phyloP scores from a whole-genome alignment of 2,888 invertebrate species.

The Lucinisca nassula region DNA sequence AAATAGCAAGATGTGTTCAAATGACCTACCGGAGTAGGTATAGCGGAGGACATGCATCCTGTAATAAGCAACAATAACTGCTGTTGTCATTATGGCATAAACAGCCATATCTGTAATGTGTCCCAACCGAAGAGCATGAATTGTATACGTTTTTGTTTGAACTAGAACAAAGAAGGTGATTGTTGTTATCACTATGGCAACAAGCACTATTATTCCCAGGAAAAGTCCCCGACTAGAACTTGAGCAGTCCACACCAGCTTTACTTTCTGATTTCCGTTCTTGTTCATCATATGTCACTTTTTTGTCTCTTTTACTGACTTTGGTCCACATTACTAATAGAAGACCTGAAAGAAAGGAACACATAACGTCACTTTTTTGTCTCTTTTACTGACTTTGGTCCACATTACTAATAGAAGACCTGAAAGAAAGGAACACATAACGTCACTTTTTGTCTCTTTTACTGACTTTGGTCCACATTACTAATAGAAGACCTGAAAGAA shows the following conservation, averaged over 20 bases:
- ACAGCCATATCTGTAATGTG: slow-evolving; percentile 96
- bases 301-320: slow-evolving; percentile 89
- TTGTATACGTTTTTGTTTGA: slow-evolving; percentile 91
- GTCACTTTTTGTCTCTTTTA: too few species aligned
- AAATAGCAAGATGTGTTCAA: slow-evolving; percentile 91
- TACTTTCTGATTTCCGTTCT: not conserved
- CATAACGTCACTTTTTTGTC: too few species aligned
- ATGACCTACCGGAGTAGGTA: slow-evolving; percentile 53
- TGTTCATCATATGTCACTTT: not conserved
- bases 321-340: slow-evolving; percentile 98
- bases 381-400: slow-evolving; percentile 93
- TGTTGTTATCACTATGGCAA: slow-evolving; percentile 90
- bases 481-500: too few species aligned
- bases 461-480: too few species aligned
- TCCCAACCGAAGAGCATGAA: slow-evolving; percentile 96
- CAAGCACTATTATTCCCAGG: slow-evolving; percentile 91
- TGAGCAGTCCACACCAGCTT: slow-evolving; percentile 93
- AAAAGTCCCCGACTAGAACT: slow-evolving; percentile 96
- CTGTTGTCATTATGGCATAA: slow-evolving; percentile 95
- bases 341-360: slow-evolving; percentile 90
- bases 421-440: slow-evolving; percentile 51
- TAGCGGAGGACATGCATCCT: slow-evolving; percentile 90
- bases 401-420: slow-evolving; percentile 97
- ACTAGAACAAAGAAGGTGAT: slow-evolving; percentile 98
- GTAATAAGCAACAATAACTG: slow-evolving; percentile 96